These are phyloP conservation scores for Oscheius onirici DNA, from an alignment of 2,888 invertebrate species.

Conservation along the genomic window DNA sequence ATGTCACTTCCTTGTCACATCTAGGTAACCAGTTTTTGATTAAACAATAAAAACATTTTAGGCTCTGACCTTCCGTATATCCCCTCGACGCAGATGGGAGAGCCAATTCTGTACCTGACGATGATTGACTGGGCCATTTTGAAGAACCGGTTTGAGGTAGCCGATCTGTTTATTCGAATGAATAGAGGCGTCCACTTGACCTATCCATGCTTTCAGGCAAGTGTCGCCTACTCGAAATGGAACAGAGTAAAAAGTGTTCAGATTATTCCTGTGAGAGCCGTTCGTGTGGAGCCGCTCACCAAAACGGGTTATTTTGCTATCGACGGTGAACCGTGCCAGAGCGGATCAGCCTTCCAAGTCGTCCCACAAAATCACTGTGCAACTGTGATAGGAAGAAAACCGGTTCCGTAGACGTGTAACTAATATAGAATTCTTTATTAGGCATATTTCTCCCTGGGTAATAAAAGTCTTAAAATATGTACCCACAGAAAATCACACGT, in stretches of 20 bases:
- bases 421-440: constrained; percentile 12
- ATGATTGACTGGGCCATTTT: constrained; percentile 30
- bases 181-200: constrained; percentile 26
- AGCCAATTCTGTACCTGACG: constrained; percentile 21
- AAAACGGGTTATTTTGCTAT: constrained; percentile 34
- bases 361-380: constrained; percentile 17
- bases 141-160: constrained; percentile 26
- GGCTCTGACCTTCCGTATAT: constrained; percentile 33
- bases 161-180: constrained; percentile 34
- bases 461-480: constrained; percentile 3
- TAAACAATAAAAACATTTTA: background rate
- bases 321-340: constrained; percentile 32
- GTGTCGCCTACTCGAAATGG: no score
- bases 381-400: constrained; percentile 26
- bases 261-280: constrained; percentile 34
- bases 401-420: constrained; percentile 8
- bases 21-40: constrained; percentile 35
- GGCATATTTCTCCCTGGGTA: background rate
- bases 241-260: background rate
- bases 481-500: no score
- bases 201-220: constrained; percentile 33
- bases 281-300: constrained; percentile 32
- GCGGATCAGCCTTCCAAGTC: constrained; percentile 34
- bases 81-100: constrained; percentile 23
- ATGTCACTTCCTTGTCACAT: constrained; percentile 52